Conservation (phyloP, 2,113 vertebrate genomes). For the Acrocephalus arundinaceus region DNA sequence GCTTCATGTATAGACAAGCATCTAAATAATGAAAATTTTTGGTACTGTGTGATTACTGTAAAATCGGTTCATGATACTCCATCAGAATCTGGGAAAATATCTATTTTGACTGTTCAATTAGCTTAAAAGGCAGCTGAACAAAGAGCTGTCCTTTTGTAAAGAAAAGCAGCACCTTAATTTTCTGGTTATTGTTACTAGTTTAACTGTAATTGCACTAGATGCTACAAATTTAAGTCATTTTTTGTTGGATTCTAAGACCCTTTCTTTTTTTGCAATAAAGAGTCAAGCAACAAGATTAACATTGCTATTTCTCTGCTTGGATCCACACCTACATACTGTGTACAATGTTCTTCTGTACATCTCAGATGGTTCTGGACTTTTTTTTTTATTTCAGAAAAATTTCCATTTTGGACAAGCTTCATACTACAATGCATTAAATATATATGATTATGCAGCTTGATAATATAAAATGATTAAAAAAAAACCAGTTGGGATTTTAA, state of each 20-base stretch:
- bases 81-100: background rate
- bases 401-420: background rate
- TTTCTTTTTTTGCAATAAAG: background rate
- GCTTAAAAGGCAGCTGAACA: background rate
- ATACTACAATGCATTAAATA: background rate
- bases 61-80: background rate
- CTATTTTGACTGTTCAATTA: background rate
- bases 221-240: background rate
- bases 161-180: background rate
- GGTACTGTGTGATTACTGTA: background rate
- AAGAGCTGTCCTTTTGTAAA: background rate
- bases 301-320: background rate
- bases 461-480: background rate
- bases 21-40: background rate
- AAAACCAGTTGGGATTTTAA: background rate
- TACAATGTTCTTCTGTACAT: rapidly evolving
- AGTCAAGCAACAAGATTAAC: background rate
- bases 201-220: background rate
- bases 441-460: background rate
- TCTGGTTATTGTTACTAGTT: background rate
- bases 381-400: background rate
- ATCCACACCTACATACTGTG: background rate
- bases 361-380: background rate
- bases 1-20: background rate
- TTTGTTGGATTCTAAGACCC: background rate